Conservation (phyloP, 2,888 invertebrate species). For the Lasioglossum zephyrum region DNA sequence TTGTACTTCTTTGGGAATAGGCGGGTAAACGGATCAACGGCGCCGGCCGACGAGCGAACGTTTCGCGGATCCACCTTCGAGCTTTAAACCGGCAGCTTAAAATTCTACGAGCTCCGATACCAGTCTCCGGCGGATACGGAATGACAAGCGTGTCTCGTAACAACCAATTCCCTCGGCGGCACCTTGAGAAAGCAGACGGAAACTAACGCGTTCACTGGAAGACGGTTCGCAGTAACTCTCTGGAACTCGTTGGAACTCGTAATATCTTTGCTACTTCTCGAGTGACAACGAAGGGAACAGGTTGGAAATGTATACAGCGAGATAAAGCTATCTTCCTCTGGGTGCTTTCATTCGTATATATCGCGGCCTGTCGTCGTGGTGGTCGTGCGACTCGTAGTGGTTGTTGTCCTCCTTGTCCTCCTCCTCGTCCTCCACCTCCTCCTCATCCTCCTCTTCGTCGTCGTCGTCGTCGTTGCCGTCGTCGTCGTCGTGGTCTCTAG, state of each 20-base stretch:
- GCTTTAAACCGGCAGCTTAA: conserved; percentile 29
- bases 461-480: neutral
- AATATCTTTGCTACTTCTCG: conserved; percentile 72
- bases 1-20: neutral
- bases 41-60: conserved; percentile 3
- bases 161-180: conserved; percentile 67
- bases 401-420: neutral
- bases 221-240: conserved; percentile 67
- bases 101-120: conserved; percentile 46
- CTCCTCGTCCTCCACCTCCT: neutral
- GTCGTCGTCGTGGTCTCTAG: conserved; percentile 37
- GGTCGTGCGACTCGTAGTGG: neutral
- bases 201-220: conserved; percentile 59
- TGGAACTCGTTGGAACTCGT: conserved; percentile 74
- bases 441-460: neutral
- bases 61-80: neutral
- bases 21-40: conserved; percentile 16
- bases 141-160: conserved; percentile 67
- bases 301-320: conserved; percentile 54
- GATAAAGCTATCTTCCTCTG: conserved; percentile 36
- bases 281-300: conserved; percentile 65
- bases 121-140: conserved; percentile 42
- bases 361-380: conserved; percentile 1
- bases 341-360: conserved; percentile 30
- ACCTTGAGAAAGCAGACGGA: conserved; percentile 61